phyloP scores from a whole-genome alignment of 2,797 vertebrate species.

The Botia almorhae region DNA sequence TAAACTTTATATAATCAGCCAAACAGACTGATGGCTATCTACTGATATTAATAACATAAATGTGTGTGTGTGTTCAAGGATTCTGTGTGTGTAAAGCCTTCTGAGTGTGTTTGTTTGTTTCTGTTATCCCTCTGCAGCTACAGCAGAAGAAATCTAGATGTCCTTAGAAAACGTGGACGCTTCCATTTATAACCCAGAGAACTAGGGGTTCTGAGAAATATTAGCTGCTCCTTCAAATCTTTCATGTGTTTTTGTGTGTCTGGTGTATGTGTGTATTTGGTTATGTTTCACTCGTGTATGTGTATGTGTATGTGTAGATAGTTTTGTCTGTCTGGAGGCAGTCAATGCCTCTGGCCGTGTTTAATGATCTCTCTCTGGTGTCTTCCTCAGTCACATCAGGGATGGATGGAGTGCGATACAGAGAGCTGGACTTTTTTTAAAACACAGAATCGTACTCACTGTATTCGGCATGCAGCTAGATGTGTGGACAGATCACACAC shows the following conservation, averaged over 20 bases:
- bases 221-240: background rate
- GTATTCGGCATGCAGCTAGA: background rate
- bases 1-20: too few species aligned
- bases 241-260: background rate
- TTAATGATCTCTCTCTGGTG: conserved; percentile 47
- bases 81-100: too few species aligned
- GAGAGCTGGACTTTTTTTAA: background rate
- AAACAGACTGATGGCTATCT: too few species aligned
- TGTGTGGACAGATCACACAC: conserved; percentile 12
- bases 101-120: too few species aligned
- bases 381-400: conserved; percentile 18
- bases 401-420: conserved; percentile 15
- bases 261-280: background rate
- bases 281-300: background rate
- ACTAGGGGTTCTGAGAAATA: background rate
- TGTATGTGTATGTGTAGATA: background rate
- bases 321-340: conserved; percentile 31
- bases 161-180: too few species aligned
- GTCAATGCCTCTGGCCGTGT: conserved; percentile 36
- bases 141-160: too few species aligned
- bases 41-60: too few species aligned
- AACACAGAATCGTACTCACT: background rate
- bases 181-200: too few species aligned
- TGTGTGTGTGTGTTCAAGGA: too few species aligned
- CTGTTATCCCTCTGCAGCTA: too few species aligned